Percentiles rank a stretch among this genome's conserved stretches.
Conservation (phyloP, 2,888 invertebrate species). For the Osmoderma eremita region DNA sequence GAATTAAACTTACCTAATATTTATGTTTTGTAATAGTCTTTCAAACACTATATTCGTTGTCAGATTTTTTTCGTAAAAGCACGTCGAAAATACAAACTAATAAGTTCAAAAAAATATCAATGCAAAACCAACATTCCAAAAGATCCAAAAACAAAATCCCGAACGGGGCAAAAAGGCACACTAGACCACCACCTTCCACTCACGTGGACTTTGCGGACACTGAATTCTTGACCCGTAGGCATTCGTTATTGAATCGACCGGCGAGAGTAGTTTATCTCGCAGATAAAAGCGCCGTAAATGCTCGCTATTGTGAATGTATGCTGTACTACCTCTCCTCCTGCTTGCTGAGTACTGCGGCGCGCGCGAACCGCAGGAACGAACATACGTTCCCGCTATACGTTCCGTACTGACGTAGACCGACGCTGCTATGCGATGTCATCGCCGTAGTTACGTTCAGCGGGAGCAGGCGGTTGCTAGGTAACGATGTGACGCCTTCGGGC, state of each 20-base stretch:
- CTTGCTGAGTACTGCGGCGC: constrained; percentile 5
- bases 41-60: constrained; percentile 2
- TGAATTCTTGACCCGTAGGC: constrained; percentile 18
- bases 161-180: constrained; percentile 1
- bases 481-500: constrained; percentile 49
- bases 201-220: constrained; percentile 9
- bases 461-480: constrained; percentile 45
- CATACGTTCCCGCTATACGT: constrained; percentile 17
- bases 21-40: too few species aligned
- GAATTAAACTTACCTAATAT: too few species aligned
- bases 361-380: background rate
- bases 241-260: background rate
- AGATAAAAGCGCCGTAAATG: background rate
- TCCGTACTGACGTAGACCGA: constrained; percentile 37
- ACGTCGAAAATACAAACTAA: background rate
- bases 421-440: constrained; percentile 38
- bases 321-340: background rate
- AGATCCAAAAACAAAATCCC: background rate
- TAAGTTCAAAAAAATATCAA: background rate
- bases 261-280: background rate
- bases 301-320: background rate
- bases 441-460: constrained; percentile 33
- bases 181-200: background rate
- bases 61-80: background rate
- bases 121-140: background rate